A percentile compares a stretch with the other conserved stretches of the same genome.
Evolutionary conservation across 2,113 vertebrate genomes (phyloP).

Genomic region (Bolborhynchus lineola): DNA sequence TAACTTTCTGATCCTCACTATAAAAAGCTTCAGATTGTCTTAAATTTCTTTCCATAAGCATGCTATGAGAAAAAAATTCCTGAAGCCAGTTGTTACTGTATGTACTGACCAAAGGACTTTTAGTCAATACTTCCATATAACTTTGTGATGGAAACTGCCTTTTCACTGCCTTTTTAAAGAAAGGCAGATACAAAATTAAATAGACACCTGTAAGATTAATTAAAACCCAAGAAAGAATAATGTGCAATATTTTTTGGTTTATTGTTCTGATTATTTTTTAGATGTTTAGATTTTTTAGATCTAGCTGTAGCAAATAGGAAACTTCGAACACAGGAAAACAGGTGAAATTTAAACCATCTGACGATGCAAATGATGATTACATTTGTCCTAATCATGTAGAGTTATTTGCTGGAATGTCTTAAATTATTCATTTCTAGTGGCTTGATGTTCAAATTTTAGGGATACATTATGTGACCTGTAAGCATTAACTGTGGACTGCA

Average conservation of each 20-base stretch:
- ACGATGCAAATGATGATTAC: background rate
- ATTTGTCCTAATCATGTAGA: background rate
- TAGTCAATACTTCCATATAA: background rate
- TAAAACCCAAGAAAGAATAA: background rate
- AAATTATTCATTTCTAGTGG: background rate
- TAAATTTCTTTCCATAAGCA: background rate
- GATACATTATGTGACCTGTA: background rate
- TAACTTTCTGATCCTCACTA: background rate
- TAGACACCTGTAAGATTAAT: background rate
- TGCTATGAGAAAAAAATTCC: background rate
- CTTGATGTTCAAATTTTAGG: background rate
- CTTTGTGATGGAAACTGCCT: background rate
- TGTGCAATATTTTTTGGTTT: background rate
- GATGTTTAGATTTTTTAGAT: background rate
- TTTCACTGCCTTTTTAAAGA: background rate
- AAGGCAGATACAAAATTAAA: background rate
- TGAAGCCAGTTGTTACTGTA: background rate
- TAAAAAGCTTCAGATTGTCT: background rate
- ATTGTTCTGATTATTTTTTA: background rate
- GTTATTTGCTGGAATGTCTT: background rate
- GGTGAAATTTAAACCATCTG: background rate
- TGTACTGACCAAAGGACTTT: background rate
- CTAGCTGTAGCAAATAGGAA: background rate
- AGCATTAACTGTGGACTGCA: background rate
- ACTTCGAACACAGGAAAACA: background rate